Conservation (phyloP, 2,888 invertebrate species). For the Sclerodermus sp. region DNA sequence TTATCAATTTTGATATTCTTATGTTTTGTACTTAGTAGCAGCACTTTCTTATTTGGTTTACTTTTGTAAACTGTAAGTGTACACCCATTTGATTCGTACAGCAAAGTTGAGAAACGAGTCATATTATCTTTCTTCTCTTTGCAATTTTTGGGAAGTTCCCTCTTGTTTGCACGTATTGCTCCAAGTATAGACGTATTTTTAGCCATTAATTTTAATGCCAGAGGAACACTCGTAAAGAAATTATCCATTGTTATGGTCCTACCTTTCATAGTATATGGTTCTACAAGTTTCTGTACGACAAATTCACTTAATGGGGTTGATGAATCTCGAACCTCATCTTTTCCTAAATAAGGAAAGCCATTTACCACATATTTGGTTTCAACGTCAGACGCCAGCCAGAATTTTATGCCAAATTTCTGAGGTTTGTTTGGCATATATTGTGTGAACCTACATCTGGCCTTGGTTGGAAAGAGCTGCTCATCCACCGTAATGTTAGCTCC, state of each 20-base stretch:
- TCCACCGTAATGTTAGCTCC: conserved; percentile 20
- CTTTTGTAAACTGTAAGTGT: conserved; percentile 32
- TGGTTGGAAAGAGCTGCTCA: conserved; percentile 31
- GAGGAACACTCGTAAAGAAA: conserved; percentile 25
- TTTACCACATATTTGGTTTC: conserved; percentile 16
- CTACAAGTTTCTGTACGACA: conserved; percentile 11
- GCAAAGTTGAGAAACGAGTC: conserved; percentile 20
- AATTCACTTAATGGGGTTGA: conserved; percentile 10
- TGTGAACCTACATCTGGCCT: conserved; percentile 14
- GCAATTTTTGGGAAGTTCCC: conserved; percentile 22
- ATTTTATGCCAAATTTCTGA: conserved; percentile 39
- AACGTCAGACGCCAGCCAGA: conserved; percentile 19
- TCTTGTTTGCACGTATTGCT: conserved; percentile 24
- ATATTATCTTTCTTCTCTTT: conserved; percentile 24
- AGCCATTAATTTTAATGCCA: conserved; percentile 20
- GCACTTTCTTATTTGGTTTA: conserved; percentile 29
- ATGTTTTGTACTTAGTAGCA: conserved; percentile 26
- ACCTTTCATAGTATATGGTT: conserved; percentile 19
- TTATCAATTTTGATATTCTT: conserved; percentile 24
- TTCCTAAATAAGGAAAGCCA: conserved; percentile 22
- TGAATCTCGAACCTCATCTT: conserved; percentile 15
- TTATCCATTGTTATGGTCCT: conserved; percentile 28
- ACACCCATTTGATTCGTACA: conserved; percentile 12
- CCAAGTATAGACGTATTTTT: conserved; percentile 25
- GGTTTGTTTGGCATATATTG: conserved; percentile 11